Base-by-base conservation (phyloP, 2,113 vertebrate genomes). In the Condylura cristata region DNA sequence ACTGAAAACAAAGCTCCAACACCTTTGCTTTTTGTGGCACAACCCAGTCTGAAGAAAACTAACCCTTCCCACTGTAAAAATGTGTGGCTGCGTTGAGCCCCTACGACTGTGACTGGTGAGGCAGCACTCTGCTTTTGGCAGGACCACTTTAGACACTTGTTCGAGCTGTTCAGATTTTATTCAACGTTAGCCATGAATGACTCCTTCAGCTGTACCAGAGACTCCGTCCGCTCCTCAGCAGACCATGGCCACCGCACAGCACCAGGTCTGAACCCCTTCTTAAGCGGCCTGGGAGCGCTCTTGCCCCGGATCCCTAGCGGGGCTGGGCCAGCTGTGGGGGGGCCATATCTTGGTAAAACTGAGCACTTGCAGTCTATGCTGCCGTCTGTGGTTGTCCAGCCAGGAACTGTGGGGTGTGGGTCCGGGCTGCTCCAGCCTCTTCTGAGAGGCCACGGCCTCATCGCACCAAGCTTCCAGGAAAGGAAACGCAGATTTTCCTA, bases 271-370 rank as follows among this genome's bases (percentile, higher is more conserved):
- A 9, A 39, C 68, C 44, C 68, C 41, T 65, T 82, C 41, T 53
- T 93, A 17, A 4, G 0, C 30, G 34, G 51, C 34, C 28, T 89
- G n/a, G n/a, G 14, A n/a, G 26, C 34, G 12, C 56, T 58, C 51
- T 85, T 81, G 8, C 60, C 88, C 93, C 76, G 61, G 53, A 88
- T 44, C 14, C 68, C 89, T 60, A 53, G 87, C 81, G 94, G 60
- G 63, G 89, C 85, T n/a, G 89, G 90, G 56, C 0, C 76, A 28
- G 56, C 90, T 97, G 93, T 44, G 83, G 63, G 93, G 53, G 72
- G 13, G 24, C 20, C 9, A 60, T 74, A 22, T 91, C 93, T 91
- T 66, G 14, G 0, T 87, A 76, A 87, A 8, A n/a, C n/a, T n/a
- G n/a, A n/a, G 53, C 41, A 24, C 82, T 85, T 81, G 88, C 6